Evolutionary conservation across 2,888 invertebrate species (phyloP).

Genomic region (Dimorphilus gyrociliatus): DNA sequence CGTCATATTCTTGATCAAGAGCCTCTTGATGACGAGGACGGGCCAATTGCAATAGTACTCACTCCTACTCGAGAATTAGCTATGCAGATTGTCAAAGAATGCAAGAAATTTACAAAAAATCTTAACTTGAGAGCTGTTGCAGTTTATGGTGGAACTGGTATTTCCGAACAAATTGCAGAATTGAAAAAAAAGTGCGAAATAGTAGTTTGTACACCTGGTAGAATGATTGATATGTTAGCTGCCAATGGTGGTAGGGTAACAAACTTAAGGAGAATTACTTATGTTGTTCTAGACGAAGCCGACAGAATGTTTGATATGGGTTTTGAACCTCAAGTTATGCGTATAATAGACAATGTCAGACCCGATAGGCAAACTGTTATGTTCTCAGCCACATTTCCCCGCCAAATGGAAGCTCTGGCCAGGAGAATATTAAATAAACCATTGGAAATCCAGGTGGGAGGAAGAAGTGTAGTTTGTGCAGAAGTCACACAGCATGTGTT

Average conservation of each 20-base stretch:
- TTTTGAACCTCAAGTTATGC: constrained; percentile 94
- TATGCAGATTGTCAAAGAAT: constrained; percentile 94
- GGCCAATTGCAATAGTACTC: constrained; percentile 91
- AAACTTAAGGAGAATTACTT: constrained; percentile 86
- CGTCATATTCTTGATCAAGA: constrained; percentile 86
- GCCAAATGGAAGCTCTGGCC: constrained; percentile 96
- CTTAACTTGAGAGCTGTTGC: constrained; percentile 68
- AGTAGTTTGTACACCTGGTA: constrained; percentile 94
- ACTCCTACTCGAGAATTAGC: constrained; percentile 93
- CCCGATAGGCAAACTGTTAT: constrained; percentile 95
- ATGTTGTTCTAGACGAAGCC: constrained; percentile 93
- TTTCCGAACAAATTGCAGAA: constrained; percentile 87
- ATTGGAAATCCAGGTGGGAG: constrained; percentile 77
- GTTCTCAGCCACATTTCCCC: constrained; percentile 96
- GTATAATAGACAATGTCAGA: constrained; percentile 87
- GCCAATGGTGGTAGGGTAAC: constrained; percentile 96
- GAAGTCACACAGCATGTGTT: constrained; percentile 87
- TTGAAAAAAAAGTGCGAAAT: constrained; percentile 90
- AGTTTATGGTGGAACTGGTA: constrained; percentile 95
- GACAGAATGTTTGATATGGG: constrained; percentile 99
- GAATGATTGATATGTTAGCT: constrained; percentile 99
- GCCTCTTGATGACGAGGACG: constrained; percentile 82
- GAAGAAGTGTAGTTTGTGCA: constrained; percentile 86
- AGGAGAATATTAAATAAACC: constrained; percentile 80
- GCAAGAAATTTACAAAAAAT: constrained; percentile 79